Percentiles rank a stretch among this genome's conserved stretches.
Evolutionary conservation across 92 coral and sea anemone species (phyloP).

Genomic region (Zoanthus sansibaricus): DNA sequence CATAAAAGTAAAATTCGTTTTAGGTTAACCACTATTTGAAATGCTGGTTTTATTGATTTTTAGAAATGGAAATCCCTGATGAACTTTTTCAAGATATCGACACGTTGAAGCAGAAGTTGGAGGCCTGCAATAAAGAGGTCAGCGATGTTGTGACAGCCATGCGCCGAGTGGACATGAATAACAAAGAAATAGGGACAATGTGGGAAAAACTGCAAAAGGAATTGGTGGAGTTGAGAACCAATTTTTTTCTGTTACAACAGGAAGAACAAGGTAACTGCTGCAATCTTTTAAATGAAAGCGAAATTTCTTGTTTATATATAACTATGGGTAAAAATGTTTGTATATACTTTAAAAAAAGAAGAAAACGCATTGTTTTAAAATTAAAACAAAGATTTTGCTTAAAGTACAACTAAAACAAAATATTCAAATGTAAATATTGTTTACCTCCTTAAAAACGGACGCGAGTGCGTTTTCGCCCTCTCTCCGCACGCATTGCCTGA

Average conservation of each 20-base stretch:
- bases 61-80: constrained; percentile 28
- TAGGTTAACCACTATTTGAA: background rate
- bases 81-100: constrained; percentile 55
- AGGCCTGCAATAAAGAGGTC: constrained; percentile 47
- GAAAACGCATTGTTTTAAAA: no score
- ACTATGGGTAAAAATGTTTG: no score
- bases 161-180: constrained; percentile 32
- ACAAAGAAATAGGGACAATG: constrained; percentile 26
- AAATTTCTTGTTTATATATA: no score
- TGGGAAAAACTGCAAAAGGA: constrained; percentile 12
- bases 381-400: no score
- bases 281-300: background rate
- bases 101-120: constrained; percentile 57
- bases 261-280: constrained; percentile 40
- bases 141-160: constrained; percentile 27
- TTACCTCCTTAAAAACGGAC: no score
- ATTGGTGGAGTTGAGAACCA: constrained; percentile 64
- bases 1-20: background rate
- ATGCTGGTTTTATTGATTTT: background rate
- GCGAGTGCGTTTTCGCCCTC: no score
- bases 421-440: no score
- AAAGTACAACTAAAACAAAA: no score
- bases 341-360: no score
- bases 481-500: no score
- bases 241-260: constrained; percentile 57